Evolutionary conservation across 2,113 vertebrate species (phyloP).

Genomic region (Trichomycterus rosablanca): DNA sequence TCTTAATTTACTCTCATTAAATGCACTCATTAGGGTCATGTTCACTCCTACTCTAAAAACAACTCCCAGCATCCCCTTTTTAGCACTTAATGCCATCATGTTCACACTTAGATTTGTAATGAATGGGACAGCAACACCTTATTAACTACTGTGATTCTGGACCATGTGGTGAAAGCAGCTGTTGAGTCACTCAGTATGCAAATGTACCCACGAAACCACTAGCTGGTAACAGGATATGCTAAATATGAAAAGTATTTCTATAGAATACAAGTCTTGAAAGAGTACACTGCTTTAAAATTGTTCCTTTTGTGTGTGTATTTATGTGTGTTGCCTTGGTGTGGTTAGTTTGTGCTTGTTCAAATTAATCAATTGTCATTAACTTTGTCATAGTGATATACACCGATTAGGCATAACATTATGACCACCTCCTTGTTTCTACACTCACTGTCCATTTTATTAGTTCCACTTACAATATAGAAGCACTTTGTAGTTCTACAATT

Average conservation of each 20-base stretch:
- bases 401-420: too few species aligned
- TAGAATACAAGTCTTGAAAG: too few species aligned
- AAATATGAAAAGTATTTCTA: neutral
- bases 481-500: too few species aligned
- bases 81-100: slow-evolving; percentile 20
- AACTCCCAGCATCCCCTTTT: slow-evolving; percentile 22
- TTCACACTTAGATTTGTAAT: slow-evolving; percentile 27
- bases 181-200: slow-evolving; percentile 16
- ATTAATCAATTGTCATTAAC: neutral
- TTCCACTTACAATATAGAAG: too few species aligned
- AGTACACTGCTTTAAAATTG: too few species aligned
- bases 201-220: neutral
- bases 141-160: slow-evolving; percentile 30
- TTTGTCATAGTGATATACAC: too few species aligned
- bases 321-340: too few species aligned
- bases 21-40: slow-evolving; percentile 46
- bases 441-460: too few species aligned
- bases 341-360: slow-evolving; percentile 7
- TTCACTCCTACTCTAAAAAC: slow-evolving; percentile 24
- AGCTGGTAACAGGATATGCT: neutral
- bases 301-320: too few species aligned
- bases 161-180: slow-evolving; percentile 31
- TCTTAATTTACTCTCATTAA: slow-evolving; percentile 45
- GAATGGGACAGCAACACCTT: slow-evolving; percentile 30
- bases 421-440: too few species aligned